Conservation (phyloP, 2,888 invertebrate species). For the Phyto melanocephala region DNA sequence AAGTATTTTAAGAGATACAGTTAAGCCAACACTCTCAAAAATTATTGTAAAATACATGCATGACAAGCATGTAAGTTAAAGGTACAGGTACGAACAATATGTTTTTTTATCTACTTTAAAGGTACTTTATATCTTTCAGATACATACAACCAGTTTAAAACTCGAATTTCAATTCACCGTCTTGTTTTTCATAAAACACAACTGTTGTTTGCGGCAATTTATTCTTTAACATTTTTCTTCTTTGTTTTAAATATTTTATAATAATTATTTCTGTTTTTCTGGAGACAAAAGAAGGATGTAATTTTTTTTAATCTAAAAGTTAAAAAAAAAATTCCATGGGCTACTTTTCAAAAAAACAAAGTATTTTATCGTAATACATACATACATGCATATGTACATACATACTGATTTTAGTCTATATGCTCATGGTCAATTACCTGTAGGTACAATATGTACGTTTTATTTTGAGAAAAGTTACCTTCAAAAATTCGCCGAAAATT, state of each 20-base stretch:
- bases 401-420: not conserved
- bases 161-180: not conserved
- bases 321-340: conserved; percentile 1
- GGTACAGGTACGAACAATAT: no score
- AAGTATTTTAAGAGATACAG: not conserved
- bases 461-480: no score
- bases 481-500: no score
- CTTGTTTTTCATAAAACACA: not conserved
- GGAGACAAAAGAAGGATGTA: not conserved
- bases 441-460: no score
- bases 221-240: not conserved
- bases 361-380: no score
- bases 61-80: not conserved
- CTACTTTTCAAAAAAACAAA: no score
- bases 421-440: no score
- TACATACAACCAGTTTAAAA: not conserved
- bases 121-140: not conserved
- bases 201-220: not conserved
- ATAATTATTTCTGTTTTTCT: conserved; percentile 6
- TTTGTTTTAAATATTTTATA: not conserved
- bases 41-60: not conserved
- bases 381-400: not conserved
- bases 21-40: not conserved
- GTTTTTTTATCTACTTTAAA: not conserved
- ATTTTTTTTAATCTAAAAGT: not conserved